Base-by-base conservation (phyloP, 2,888 invertebrate genomes). In the Lasioglossum vierecki region DNA sequence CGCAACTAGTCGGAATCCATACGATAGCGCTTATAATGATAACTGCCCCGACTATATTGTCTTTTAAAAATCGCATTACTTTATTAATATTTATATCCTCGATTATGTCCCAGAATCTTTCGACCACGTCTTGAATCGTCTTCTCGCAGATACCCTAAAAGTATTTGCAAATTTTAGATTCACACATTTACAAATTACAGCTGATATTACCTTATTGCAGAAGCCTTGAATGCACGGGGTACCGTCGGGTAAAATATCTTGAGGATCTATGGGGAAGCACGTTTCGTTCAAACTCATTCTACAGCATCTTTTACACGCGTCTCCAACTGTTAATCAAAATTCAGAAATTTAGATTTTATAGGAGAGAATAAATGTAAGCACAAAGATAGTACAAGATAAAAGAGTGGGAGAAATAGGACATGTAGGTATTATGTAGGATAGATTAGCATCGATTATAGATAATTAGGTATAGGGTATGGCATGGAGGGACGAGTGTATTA, bases 191-290 rank as follows among this genome's bases (percentile, higher is more conserved):
- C 22, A 30, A 30, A 73, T 75, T 26, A 18, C 0, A 76, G n/a
- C 41, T 30, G 68, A 72, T 76, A 91, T 92, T 94, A 98, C 98
- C 96, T 98, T 98, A 95, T 98, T 98, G 94, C 99, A 99, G 95
- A 99, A 98, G 66, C 99, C 99, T 95, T 99, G 98, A 92, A 99
- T 98, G 94, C 99, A 99, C 0, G 99, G 99, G 39, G 99, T 98
- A 9, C 99, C 99, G 95, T 99, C 98, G 0, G 98, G 98, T 80
- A 99, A 95, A 88, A 98, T 98, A 95, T 99, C 98, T 84, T 97
- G 97, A 70, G 98, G 98, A 86, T 98, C 98, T 30, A 98, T 98
- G 0, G 98, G 98, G 93, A 98, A 98, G 93, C 99, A 99, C 0
- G 98, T 98, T 95, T 98, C 98, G 94, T 99, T 99, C 89, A 98